Evolutionary conservation across 2,888 invertebrate genomes (phyloP).

Genomic region (Craniophora ligustri): DNA sequence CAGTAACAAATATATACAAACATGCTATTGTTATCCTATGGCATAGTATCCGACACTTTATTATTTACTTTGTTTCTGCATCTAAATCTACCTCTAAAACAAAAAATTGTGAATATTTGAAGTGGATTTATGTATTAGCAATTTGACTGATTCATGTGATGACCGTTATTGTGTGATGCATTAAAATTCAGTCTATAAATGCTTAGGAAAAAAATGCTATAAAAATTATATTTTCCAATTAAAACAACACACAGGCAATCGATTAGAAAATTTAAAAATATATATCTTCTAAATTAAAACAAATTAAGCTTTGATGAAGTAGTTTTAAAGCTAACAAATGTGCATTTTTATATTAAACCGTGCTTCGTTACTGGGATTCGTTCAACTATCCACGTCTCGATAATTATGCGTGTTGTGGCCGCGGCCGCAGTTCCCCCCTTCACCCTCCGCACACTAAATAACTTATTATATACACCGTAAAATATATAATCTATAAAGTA

Average conservation of each 20-base stretch:
- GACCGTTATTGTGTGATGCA: constrained; percentile 75
- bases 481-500: constrained; percentile 81
- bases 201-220: constrained; percentile 63
- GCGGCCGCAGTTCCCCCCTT: constrained; percentile 22
- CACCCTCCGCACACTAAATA: constrained; percentile 66
- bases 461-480: constrained; percentile 81
- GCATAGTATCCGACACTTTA: constrained; percentile 38
- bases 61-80: constrained; percentile 61
- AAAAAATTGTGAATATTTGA: constrained; percentile 62
- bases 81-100: constrained; percentile 64
- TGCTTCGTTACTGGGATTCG: constrained; percentile 64
- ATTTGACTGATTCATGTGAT: constrained; percentile 74
- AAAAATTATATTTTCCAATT: constrained; percentile 62
- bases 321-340: constrained; percentile 83
- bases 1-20: constrained; percentile 63
- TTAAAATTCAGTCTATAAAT: constrained; percentile 73
- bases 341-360: constrained; percentile 77
- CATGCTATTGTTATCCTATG: constrained; percentile 44
- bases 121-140: constrained; percentile 49
- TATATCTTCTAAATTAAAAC: constrained; percentile 63
- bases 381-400: constrained; percentile 46
- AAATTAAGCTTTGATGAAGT: constrained; percentile 75
- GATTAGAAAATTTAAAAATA: constrained; percentile 53
- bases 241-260: constrained; percentile 57
- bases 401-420: constrained; percentile 19